Evolutionary conservation across 1,140 invertebrate species (phyloP).

Genomic region (Zaprionus ghesquierei): DNA sequence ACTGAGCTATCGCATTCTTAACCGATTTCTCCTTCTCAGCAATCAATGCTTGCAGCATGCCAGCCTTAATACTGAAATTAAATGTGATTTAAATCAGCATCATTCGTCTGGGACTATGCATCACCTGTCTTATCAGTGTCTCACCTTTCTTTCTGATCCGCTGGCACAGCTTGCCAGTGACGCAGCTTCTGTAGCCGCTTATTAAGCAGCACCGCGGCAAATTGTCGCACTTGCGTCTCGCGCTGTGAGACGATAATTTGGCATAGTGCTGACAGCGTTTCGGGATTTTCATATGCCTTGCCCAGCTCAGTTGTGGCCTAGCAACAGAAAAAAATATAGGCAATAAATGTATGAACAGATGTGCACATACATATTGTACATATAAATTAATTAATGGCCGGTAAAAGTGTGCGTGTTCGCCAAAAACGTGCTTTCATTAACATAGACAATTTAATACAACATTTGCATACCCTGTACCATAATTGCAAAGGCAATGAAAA

Average conservation of each 20-base stretch:
- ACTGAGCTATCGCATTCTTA: slow-evolving; percentile 86
- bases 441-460: not conserved
- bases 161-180: slow-evolving; percentile 85
- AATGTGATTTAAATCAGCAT: not conserved
- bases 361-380: not conserved
- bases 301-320: slow-evolving; percentile 87
- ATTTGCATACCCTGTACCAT: not conserved
- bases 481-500: not conserved
- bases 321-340: not conserved
- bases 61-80: slow-evolving; percentile 84
- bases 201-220: slow-evolving; percentile 86
- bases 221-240: slow-evolving; percentile 87
- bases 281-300: slow-evolving; percentile 86
- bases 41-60: slow-evolving; percentile 85
- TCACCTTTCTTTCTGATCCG: slow-evolving; percentile 84
- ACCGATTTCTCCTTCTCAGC: slow-evolving; percentile 86
- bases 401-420: not conserved
- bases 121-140: not conserved
- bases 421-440: slow-evolving; percentile 26
- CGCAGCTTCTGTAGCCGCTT: slow-evolving; percentile 85
- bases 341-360: slow-evolving; percentile 4
- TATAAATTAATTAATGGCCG: slow-evolving; percentile 35
- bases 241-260: slow-evolving; percentile 84
- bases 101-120: not conserved
- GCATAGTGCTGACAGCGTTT: slow-evolving; percentile 85